Base-by-base conservation (phyloP, 2,113 vertebrate species). In the Crotalus horridus region DNA sequence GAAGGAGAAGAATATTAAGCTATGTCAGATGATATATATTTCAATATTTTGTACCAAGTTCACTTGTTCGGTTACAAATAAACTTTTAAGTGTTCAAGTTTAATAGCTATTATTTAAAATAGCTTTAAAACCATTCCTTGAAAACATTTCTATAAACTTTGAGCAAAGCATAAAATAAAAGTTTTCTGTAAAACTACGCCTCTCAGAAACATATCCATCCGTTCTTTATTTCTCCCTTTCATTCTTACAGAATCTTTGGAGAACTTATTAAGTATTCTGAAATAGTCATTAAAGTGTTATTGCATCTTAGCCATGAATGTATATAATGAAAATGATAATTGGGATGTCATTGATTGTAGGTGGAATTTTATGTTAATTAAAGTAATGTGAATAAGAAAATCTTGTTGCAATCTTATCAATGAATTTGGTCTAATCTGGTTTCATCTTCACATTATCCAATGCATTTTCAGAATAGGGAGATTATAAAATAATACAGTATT, bases 401-500 rank as follows among this genome's bases (percentile, higher is more conserved):
- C 91, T 98, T 0, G 24, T 91, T 0, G 96, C 95, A 0, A 97
- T 98, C 93, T 59, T 20, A 20, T 74, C 33, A 81, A 15, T 81
- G 69, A 17, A 39, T 81, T 81, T 81, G 33, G 69, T 81, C n/a
- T 39, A 21, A 15, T 39, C 15, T 20, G n/a, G 69, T 74, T 74
- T 74, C n/a, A 74, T 74, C 46, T 98, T 98, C 94, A 98, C 96
- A 0, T 17, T 69, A 69, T 69, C 12, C 13, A 74, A 33, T 74
- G n/a, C 15, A 33, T 17, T 74, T 74, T 74, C n/a, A 33, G n/a
- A 74, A 74, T 74, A 33, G 13, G 69, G 6, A 20, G n/a, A 20
- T 74, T 39, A 74, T 39, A 74, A 74, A 74, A 39, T 33, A 7
- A 69, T 1, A 69, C n/a, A 39, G 6, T 74, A 33, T 74, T 74